Base-by-base conservation (phyloP, 2,888 invertebrate species). In the Drosophila nigricruria region DNA sequence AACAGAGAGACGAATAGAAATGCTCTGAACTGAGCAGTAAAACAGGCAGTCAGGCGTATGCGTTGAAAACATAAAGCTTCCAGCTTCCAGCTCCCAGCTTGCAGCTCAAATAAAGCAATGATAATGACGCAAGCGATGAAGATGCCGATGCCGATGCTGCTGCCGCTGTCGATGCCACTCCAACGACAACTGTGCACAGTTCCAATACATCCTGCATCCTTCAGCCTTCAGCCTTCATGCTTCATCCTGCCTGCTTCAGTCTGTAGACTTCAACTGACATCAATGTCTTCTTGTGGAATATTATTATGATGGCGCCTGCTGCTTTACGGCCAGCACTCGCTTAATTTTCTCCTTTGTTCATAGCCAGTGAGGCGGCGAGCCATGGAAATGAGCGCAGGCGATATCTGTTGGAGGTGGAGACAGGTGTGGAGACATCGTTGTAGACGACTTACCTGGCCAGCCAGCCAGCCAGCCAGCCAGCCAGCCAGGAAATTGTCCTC, bases 281-380 rank as follows among this genome's bases (percentile, higher is more conserved):
- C 85, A 66, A 66, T 70, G 77, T 70, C 80, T 65, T 82, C 82
- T 73, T 81, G 73, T 56, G 84, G 72, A 87, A 84, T 84, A 87
- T 84, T 84, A 84, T 87, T 85, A 88, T 84, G 88, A 85, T 79
- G 88, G 82, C 81, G 77, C 70, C 88, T 85, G 81, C 82, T 85
- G 82, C 71, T 80, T 78, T 72, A 87, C 88, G 64, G 81, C 80
- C 85, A 74, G 61, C 88, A 79, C 85, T 81, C 83, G 81, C 86
- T 88, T 86, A 86, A 86, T 86, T 86, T 86, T 77, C 73, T 72
- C 87, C 71, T 86, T 86, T 86, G 86, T 86, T 86, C 87, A 77
- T 67, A 83, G 78, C 62, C 80, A 79, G 64, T 73, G 75, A 78
- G 70, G 69, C 81, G 60, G 50, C 47, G 66, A 63, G 53, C 61